Base-by-base conservation (phyloP, 2,797 vertebrate species). In the Pantherophis alleghaniensis region DNA sequence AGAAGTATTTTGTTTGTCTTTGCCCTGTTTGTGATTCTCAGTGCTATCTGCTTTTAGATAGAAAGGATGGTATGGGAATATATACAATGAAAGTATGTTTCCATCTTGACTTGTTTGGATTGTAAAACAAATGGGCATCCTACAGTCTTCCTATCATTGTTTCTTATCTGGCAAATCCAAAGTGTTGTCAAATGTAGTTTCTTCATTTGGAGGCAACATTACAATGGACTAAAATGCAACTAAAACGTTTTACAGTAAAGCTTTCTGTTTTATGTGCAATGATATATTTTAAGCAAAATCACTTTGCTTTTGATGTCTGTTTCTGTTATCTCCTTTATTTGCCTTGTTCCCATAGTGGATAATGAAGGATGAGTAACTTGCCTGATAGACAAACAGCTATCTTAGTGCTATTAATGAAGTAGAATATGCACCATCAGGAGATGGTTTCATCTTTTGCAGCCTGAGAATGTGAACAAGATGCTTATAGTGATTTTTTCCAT, bases 211-310 rank as follows among this genome's bases (percentile, higher is more conserved):
- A 60, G 28, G 20, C 87, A 91, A 61, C 57, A 60, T 93, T 12
- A 91, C 20, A 18, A n/a, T 57, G 1, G 42, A 69, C 16, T 26
- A 1, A 28, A 56, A 2, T 74, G 18, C 86, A 57, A 14, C 24
- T 42, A 66, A 63, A 90, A 66, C 0, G 6, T 91, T 92, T 57
- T 59, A 91, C 83, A n/a, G 9, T 47, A 66, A 4, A 63, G 18
- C 14, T 13, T 92, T 91, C 86, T 90, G 47, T n/a, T 90, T 89
- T 83, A 92, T 86, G 63, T 92, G 88, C 87, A 95, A 61, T 92
- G 79, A 63, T 24, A 16, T 56, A 87, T 74, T 87, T 10, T 37
- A 88, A 26, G 91, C 26, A 47, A 74, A 7, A 20, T 51, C 32
- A 32, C 32, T 91, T 60, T 88, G 53, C 42, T 47, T 18, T 18